Conservation (phyloP, 2,888 invertebrate genomes). For the Drosophila rellima region DNA sequence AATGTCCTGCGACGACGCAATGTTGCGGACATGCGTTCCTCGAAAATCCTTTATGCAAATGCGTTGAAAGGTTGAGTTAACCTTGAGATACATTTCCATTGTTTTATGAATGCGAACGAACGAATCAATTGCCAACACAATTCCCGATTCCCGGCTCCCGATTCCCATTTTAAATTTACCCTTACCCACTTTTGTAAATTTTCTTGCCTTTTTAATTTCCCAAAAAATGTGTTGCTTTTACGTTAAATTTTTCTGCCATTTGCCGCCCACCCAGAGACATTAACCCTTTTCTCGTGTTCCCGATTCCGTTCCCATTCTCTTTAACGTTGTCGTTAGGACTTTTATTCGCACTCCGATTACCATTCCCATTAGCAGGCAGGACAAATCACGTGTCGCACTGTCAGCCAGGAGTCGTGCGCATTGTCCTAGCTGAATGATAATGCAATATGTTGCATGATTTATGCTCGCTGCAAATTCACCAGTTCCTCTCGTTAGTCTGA, state of each 20-base stretch:
- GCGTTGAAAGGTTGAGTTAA: slow-evolving; percentile 46
- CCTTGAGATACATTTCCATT: slow-evolving; percentile 50
- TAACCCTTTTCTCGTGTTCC: slow-evolving; percentile 23
- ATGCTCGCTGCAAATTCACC: slow-evolving; percentile 60
- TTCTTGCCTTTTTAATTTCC: slow-evolving; percentile 1
- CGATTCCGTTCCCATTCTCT: neutral
- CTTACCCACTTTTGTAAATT: slow-evolving; percentile 1
- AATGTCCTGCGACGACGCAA: slow-evolving; percentile 61
- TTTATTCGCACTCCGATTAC: slow-evolving; percentile 35
- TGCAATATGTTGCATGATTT: slow-evolving; percentile 83
- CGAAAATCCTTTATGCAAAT: slow-evolving; percentile 75
- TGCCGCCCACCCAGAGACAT: slow-evolving; percentile 14
- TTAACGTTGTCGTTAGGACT: slow-evolving; percentile 15
- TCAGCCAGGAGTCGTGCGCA: slow-evolving; percentile 28
- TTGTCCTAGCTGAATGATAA: slow-evolving; percentile 66
- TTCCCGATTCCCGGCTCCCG: neutral
- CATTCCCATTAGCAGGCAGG: slow-evolving; percentile 59
- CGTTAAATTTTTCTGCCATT: slow-evolving; percentile 11
- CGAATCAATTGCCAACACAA: slow-evolving; percentile 41
- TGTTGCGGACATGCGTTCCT: slow-evolving; percentile 56
- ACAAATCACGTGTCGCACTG: slow-evolving; percentile 60
- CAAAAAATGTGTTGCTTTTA: slow-evolving; percentile 22
- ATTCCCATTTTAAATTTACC: slow-evolving; percentile 10
- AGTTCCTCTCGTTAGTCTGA: neutral
- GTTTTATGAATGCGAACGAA: slow-evolving; percentile 14